These are phyloP conservation scores for Melinaea marsaeus DNA, from an alignment of 2,888 invertebrate genomes.

Conservation along the genomic window DNA sequence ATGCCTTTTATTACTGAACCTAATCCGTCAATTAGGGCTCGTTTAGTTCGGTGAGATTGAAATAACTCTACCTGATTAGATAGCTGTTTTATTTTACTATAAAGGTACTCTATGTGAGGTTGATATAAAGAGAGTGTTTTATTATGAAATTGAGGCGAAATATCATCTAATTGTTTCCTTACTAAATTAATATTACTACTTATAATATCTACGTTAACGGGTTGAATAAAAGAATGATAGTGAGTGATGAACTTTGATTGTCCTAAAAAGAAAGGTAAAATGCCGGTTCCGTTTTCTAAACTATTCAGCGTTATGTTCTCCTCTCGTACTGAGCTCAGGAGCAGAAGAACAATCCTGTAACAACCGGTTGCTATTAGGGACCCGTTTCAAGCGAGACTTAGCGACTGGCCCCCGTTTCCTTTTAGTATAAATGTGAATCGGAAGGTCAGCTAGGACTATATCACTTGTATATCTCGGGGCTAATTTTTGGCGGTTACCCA, in stretches of 20 bases:
- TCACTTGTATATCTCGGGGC: no score
- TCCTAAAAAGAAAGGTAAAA: no score
- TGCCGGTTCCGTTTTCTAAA: no score
- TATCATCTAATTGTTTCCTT: not conserved
- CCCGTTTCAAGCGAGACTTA: no score
- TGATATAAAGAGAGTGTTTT: not conserved
- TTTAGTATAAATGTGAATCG: no score
- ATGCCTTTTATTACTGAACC: constrained; percentile 16
- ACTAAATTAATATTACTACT: not conserved
- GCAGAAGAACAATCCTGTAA: no score
- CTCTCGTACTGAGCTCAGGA: no score
- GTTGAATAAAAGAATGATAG: not conserved
- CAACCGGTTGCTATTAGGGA: no score
- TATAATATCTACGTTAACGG: not conserved
- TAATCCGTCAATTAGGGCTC: constrained; percentile 15
- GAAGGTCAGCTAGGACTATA: no score
- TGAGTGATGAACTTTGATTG: not conserved
- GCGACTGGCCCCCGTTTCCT: no score
- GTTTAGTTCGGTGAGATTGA: constrained; percentile 9
- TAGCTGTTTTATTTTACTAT: not conserved
- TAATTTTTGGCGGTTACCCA: no score
- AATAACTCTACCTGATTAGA: not conserved
- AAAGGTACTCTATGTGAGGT: not conserved
- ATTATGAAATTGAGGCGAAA: not conserved
- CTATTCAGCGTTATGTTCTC: no score